Conservation (phyloP, 2,797 vertebrate genomes). For the Falco rusticolus region DNA sequence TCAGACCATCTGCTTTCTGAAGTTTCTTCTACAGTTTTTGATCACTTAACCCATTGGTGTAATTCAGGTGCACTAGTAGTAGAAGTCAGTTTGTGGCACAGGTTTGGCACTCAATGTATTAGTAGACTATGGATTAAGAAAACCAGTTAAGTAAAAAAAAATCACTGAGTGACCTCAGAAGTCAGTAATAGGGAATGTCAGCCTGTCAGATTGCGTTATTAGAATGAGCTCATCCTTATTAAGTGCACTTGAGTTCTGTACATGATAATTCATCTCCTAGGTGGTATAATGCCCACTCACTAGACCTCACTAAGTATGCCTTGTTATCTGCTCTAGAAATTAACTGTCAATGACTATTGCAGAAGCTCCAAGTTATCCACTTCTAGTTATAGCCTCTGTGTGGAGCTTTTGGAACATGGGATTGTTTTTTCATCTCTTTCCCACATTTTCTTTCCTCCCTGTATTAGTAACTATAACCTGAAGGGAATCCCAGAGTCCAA, state of each 20-base stretch:
- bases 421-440: not conserved
- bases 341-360: not conserved
- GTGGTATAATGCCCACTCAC: not conserved
- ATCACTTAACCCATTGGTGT: not conserved
- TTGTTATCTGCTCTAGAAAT: not conserved
- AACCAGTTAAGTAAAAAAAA: not conserved
- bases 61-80: not conserved
- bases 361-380: not conserved
- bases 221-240: not conserved
- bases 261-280: slow-evolving; percentile 15
- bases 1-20: not conserved
- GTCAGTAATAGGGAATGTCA: not conserved
- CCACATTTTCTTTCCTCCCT: not conserved
- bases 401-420: slow-evolving; percentile 57
- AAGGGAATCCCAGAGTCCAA: not conserved
- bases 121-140: not conserved
- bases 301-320: not conserved
- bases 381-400: slow-evolving; percentile 59
- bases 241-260: slow-evolving; percentile 10
- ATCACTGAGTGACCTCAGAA: slow-evolving; percentile 6
- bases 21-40: not conserved
- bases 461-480: not conserved
- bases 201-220: slow-evolving; percentile 19
- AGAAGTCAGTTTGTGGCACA: not conserved
- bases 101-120: not conserved